Conservation (phyloP, 2,113 vertebrate species). For the Crotalus tigris region DNA sequence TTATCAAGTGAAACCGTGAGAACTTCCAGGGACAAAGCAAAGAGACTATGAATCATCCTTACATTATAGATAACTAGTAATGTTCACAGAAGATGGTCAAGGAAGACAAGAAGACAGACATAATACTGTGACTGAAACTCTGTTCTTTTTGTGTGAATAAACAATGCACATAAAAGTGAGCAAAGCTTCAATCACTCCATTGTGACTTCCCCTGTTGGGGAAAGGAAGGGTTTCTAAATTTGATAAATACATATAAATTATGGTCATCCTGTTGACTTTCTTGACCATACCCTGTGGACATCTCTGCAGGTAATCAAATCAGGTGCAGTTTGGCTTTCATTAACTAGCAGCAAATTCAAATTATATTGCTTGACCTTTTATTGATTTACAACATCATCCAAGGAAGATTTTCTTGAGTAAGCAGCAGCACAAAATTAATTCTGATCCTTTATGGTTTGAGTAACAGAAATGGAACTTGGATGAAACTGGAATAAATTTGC, state of each 20-base stretch:
- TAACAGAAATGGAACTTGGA: neutral
- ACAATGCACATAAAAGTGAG: neutral
- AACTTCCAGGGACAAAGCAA: neutral
- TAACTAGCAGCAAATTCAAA: neutral
- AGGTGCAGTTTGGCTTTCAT: neutral
- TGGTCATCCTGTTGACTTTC: neutral
- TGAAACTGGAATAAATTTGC: neutral
- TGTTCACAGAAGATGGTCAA: neutral
- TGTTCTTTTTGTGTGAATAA: neutral
- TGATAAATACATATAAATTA: too few relatives aligned
- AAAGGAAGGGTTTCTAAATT: too few relatives aligned
- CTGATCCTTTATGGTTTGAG: neutral
- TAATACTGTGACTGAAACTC: neutral
- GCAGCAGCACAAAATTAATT: neutral
- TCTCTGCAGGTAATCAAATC: neutral
- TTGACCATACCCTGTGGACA: neutral
- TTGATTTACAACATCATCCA: neutral
- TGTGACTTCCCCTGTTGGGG: too few relatives aligned
- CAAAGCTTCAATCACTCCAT: neutral
- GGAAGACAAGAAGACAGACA: neutral
- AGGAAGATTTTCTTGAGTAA: neutral
- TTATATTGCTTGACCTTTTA: neutral
- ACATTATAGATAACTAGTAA: neutral
- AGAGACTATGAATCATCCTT: too few relatives aligned
- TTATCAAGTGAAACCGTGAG: neutral